Evolutionary conservation across 2,113 vertebrate species (phyloP).

Genomic region (Pheucticus melanocephalus): DNA sequence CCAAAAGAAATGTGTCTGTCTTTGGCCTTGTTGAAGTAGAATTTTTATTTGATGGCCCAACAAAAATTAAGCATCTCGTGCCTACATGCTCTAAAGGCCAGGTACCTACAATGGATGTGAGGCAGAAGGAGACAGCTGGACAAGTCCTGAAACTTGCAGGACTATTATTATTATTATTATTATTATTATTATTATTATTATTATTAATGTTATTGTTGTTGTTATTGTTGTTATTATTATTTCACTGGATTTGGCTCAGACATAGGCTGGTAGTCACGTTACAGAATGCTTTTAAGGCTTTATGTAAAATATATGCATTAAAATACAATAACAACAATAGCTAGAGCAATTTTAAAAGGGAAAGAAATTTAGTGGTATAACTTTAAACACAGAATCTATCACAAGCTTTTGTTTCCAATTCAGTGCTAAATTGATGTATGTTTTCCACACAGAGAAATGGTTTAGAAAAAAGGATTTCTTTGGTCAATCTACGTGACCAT

Average conservation of each 20-base stretch:
- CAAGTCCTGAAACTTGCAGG: neutral
- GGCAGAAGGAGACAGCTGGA: neutral
- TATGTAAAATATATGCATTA: neutral
- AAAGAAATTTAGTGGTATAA: neutral
- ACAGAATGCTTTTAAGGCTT: neutral
- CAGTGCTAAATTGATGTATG: neutral
- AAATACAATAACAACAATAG: neutral
- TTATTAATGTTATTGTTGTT: too few species aligned
- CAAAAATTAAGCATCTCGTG: neutral
- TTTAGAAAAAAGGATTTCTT: neutral
- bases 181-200: too few species aligned
- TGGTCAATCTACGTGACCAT: neutral
- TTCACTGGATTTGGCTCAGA: neutral
- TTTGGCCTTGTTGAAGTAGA: neutral
- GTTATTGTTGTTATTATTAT: too few species aligned
- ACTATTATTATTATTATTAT: neutral
- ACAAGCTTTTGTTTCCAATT: neutral
- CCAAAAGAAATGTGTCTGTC: neutral
- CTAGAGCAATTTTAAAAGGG: neutral
- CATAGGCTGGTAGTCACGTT: neutral
- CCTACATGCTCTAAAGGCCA: accelerated
- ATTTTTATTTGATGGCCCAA: neutral
- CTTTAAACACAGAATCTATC: neutral
- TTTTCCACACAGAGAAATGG: neutral
- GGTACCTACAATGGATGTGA: neutral